phyloP scores from a whole-genome alignment of 2,797 vertebrate species.

The Syngnathus rostellatus region DNA sequence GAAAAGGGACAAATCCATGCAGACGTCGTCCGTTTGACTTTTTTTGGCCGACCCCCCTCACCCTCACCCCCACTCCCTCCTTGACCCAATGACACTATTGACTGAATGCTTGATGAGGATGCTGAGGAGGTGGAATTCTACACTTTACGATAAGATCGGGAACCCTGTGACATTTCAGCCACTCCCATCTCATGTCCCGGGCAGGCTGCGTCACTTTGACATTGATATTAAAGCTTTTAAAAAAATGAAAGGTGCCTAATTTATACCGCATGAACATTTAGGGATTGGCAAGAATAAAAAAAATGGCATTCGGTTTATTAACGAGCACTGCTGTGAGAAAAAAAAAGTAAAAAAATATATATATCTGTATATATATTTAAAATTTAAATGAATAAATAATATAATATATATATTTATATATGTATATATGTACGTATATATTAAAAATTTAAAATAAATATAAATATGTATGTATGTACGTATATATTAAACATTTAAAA shows the following conservation, averaged over 20 bases:
- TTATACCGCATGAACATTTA: not conserved
- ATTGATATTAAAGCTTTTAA: not conserved
- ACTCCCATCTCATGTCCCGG: conserved; percentile 30
- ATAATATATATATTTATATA: too few species aligned
- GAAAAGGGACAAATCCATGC: conserved; percentile 15
- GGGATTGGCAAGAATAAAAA: not conserved
- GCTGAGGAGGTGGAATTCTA: conserved; percentile 83
- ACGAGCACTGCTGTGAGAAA: not conserved
- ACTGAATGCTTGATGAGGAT: conserved; percentile 78
- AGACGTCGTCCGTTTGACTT: conserved; percentile 31
- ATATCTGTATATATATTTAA: too few species aligned
- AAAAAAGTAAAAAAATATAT: not conserved
- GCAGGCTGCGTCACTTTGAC: not conserved
- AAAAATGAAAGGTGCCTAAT: not conserved
- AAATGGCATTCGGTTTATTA: not conserved
- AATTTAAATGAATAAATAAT: too few species aligned
- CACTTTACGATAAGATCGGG: conserved; percentile 80
- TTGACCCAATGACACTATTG: conserved; percentile 69
- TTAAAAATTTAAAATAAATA: too few species aligned
- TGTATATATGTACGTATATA: too few species aligned
- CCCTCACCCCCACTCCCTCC: not conserved
- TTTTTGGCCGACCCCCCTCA: not conserved
- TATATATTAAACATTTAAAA: too few species aligned
- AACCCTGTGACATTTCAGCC: conserved; percentile 39
- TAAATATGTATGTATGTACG: too few species aligned